These are phyloP conservation scores for Panurus biarmicus DNA, from an alignment of 2,113 vertebrate species.

Conservation along the genomic window DNA sequence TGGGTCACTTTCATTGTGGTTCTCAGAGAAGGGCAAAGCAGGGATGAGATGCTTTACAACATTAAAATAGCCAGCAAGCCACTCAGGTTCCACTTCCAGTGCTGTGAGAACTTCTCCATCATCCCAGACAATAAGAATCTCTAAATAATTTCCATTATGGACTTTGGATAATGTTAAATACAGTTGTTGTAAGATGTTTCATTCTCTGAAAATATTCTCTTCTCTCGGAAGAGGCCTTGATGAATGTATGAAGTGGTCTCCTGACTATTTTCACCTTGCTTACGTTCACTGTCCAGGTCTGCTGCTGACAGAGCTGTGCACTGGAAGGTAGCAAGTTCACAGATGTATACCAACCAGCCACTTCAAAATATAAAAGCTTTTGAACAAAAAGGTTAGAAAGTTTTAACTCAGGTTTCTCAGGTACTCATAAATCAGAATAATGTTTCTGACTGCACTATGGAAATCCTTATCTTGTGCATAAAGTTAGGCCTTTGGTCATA, in stretches of 20 bases:
- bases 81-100: background rate
- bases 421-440: background rate
- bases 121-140: background rate
- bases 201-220: background rate
- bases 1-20: background rate
- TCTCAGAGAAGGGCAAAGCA: background rate
- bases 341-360: background rate
- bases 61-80: background rate
- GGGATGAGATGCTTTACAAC: background rate
- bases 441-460: background rate
- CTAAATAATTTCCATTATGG: background rate
- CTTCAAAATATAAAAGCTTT: background rate
- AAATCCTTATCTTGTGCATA: background rate
- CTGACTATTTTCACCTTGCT: background rate
- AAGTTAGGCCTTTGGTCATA: background rate
- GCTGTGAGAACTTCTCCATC: background rate
- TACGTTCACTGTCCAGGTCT: accelerated
- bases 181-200: background rate
- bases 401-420: background rate
- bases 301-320: background rate
- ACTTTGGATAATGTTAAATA: background rate
- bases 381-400: background rate
- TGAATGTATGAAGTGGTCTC: background rate
- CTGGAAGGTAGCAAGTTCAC: background rate
- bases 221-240: background rate